Percentiles rank a stretch among this genome's conserved stretches.
Conservation (phyloP, 1,140 invertebrate species). For the Schlechtendalia chinensis region DNA sequence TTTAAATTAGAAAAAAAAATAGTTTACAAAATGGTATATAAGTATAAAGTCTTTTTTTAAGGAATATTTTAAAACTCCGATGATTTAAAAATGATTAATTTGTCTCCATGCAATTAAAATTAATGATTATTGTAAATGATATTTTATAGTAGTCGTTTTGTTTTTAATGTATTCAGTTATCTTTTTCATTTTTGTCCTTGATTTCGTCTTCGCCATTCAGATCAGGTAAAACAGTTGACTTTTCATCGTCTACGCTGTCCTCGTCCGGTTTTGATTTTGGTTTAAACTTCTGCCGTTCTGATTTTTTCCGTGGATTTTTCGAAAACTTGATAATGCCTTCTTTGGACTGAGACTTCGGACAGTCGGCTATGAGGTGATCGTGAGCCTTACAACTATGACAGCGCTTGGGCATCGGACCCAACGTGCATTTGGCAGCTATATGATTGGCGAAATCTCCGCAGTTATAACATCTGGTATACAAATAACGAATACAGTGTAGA, state of each 20-base stretch:
- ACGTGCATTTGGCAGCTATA: conserved; percentile 80
- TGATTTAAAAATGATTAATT: conserved; percentile 39
- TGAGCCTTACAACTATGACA: conserved; percentile 84
- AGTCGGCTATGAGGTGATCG: conserved; percentile 83
- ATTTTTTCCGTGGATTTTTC: not conserved
- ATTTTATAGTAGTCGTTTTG: conserved; percentile 23
- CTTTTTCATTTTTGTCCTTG: conserved; percentile 18
- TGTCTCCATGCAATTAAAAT: conserved; percentile 41
- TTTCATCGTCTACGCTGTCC: not conserved
- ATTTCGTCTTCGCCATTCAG: conserved; percentile 35
- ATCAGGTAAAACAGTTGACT: conserved; percentile 2
- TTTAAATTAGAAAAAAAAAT: conserved; percentile 45
- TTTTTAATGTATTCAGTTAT: conserved; percentile 28
- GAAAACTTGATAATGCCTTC: not conserved
- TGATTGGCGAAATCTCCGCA: conserved; percentile 89
- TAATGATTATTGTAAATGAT: conserved; percentile 44
- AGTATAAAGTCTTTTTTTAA: conserved; percentile 44
- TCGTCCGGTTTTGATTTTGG: conserved; percentile 18
- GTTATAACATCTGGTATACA: conserved; percentile 75
- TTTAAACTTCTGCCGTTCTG: conserved; percentile 16
- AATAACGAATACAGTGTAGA: not conserved
- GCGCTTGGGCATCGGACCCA: conserved; percentile 82
- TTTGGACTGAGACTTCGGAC: conserved; percentile 59
- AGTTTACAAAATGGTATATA: conserved; percentile 44
- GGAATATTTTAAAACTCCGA: conserved; percentile 43